Base-by-base conservation (phyloP, 1,140 invertebrate species). In the Pseudachorutes palmiensis region DNA sequence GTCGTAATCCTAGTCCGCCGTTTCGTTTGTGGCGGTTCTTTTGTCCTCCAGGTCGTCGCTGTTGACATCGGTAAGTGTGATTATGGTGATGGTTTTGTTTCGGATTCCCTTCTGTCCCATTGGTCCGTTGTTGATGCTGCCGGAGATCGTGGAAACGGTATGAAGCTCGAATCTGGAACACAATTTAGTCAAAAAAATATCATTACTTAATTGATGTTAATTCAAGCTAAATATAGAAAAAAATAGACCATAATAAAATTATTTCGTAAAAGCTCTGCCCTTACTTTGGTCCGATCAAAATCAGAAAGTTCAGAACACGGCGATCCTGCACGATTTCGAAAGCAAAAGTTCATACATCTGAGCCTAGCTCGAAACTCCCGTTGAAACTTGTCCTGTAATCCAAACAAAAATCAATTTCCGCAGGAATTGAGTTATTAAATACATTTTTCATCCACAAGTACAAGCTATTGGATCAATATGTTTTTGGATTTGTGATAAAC, bases 81-180 rank as follows among this genome's bases (percentile, higher is more conserved):
- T 45, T 45, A 19, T 45, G 36, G 19, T 45, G 36, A 19, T 45
- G 36, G 36, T 19, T 9, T 12, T 45, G 19, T 19, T 45, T 9
- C 9, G 36, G 19, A 12, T 45, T 19, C 9, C 9, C 9, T 12
- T 45, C 36, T 12, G 36, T 19, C 36, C 36, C 36, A 22, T 55
- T 55, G 5, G 9, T 5, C 24, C 51, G 9, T 22, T n/a, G n/a
- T n/a, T n/a, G n/a, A n/a, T 55, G 51, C 51, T 55, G 51, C 12
- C 51, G 51, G 14, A 19, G 9, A 45, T 55, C 51, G 24, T 55
- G 51, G 51, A 55, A 55, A 14, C 51, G 51, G 51, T 55, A 55
- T 55, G 51, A 55, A 55, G 51, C 51, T 55, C 51, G 51, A 14
- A 55, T 55, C 51, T 55, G 24, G 51, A 55, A 55, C 12, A 55